Evolutionary conservation across 2,113 vertebrate species (phyloP).

Genomic region (Cercopithecus mona): DNA sequence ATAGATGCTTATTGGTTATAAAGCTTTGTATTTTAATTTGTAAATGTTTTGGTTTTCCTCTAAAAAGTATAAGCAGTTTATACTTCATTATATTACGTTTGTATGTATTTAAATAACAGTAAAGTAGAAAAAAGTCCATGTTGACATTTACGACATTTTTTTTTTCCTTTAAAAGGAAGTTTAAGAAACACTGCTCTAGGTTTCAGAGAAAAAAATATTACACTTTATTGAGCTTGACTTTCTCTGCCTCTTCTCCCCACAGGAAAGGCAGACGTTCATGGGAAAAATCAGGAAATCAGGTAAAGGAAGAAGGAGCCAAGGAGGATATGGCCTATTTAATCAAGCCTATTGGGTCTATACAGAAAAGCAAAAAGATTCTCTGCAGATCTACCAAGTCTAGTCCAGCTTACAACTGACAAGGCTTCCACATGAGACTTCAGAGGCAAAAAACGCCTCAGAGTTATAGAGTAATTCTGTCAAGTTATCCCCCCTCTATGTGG

Average conservation of each 20-base stretch:
- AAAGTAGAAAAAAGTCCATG: not conserved
- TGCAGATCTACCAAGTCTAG: not conserved
- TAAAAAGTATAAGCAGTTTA: not conserved
- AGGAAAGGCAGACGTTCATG: not conserved
- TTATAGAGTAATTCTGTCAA: not conserved
- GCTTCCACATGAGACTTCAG: not conserved
- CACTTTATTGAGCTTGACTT: not conserved
- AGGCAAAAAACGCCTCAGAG: not conserved
- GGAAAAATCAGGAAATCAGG: not conserved
- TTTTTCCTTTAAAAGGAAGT: not conserved
- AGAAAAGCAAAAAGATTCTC: not conserved
- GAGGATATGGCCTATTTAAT: not conserved
- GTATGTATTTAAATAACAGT: constrained; percentile 6
- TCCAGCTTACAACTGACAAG: not conserved
- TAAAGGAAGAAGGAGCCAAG: not conserved
- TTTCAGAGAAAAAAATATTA: not conserved
- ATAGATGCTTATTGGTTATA: not conserved
- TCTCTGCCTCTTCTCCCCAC: not conserved
- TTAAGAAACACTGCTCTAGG: constrained; percentile 17
- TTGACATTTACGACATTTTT: not conserved
- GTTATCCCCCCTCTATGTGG: not conserved
- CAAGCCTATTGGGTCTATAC: not conserved
- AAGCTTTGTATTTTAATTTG: not conserved
- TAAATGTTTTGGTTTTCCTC: constrained; percentile 28
- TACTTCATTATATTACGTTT: not conserved